phyloP scores from a whole-genome alignment of 2,888 invertebrate genomes.

The Andrena minutula region DNA sequence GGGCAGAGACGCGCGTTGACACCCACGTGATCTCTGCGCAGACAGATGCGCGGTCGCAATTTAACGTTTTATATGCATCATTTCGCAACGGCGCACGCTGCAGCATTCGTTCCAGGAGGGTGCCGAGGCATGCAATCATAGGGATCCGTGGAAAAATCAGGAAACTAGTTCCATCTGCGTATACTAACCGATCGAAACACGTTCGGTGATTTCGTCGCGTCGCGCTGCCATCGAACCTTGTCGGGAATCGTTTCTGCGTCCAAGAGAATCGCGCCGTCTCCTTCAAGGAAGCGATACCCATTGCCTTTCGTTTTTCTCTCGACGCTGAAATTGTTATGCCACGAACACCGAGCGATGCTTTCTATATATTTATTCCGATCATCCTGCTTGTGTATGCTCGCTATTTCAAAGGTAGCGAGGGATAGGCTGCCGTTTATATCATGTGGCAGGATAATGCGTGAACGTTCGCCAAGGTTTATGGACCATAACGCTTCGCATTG shows the following conservation, averaged over 20 bases:
- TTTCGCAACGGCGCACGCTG: conserved; percentile 21
- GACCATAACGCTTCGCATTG: conserved; percentile 60
- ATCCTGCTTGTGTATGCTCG: conserved; percentile 32
- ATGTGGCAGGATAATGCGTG: conserved; percentile 51
- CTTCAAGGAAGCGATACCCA: background rate
- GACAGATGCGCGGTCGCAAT: conserved; percentile 8
- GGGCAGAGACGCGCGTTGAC: background rate
- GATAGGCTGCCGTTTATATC: conserved; percentile 56
- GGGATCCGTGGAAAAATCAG: conserved; percentile 51
- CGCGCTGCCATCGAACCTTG: background rate
- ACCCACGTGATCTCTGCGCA: conserved; percentile 31
- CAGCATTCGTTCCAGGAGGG: conserved; percentile 31
- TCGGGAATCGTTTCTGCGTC: conserved; percentile 42
- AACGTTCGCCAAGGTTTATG: conserved; percentile 62
- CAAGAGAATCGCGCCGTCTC: conserved; percentile 14
- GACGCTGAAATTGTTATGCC: conserved; percentile 54
- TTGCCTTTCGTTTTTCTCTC: conserved; percentile 36
- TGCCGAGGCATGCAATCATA: conserved; percentile 52
- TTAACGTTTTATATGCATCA: conserved; percentile 29
- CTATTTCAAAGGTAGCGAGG: conserved; percentile 32
- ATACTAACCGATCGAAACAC: conserved; percentile 58
- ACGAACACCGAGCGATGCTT: conserved; percentile 36
- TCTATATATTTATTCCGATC: conserved; percentile 56
- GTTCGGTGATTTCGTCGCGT: conserved; percentile 53
- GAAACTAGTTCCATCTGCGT: conserved; percentile 63